Base-by-base conservation (phyloP, 2,888 invertebrate genomes). In the Apamea sordens region DNA sequence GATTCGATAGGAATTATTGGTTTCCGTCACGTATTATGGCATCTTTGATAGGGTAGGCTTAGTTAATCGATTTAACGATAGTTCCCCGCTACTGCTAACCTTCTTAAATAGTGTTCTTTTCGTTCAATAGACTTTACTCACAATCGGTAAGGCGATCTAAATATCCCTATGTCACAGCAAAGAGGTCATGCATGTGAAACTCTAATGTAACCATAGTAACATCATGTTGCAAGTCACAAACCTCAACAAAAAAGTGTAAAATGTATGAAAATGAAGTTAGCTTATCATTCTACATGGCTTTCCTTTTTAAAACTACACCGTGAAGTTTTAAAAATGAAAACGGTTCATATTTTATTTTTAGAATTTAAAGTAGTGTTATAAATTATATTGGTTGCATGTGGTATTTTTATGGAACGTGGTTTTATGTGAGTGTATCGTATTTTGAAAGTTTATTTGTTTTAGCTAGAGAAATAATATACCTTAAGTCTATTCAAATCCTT, bases 191-290 rank as follows among this genome's bases (percentile, higher is more conserved):
- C 68, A 80, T 79, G 77, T 78, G 68, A 80, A 79, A 79, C 64
- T 76, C 41, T 41, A 80, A 82, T 80, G 82, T 79, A 59, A 44
- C 83, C 64, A 85, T 72, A 80, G 68, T 73, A 75, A 86, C 77
- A 53, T 0, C 0, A 15, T 73, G 79, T 73, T 74, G 73, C 76
- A 76, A 79, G 76, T 85, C 82, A 88, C 68, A 80, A 76, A 32
- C 11, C 11, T 21, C 44, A 65, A 84, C 77, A 64, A 82, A 83
- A 80, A 70, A 79, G 69, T 82, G 76, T 87, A 79, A 79, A 84
- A 86, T 78, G 56, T 85, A 89, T 79, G 73, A 89, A 82, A 80
- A 69, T 68, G 70, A 47, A 75, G 76, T 77, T 64, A 47, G 77
- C 63, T 69, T 68, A 75, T 47, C 63, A 71, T 63, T 32, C 50